Base-by-base conservation (phyloP, 2,797 vertebrate genomes). In the Aeoliscus strigatus region DNA sequence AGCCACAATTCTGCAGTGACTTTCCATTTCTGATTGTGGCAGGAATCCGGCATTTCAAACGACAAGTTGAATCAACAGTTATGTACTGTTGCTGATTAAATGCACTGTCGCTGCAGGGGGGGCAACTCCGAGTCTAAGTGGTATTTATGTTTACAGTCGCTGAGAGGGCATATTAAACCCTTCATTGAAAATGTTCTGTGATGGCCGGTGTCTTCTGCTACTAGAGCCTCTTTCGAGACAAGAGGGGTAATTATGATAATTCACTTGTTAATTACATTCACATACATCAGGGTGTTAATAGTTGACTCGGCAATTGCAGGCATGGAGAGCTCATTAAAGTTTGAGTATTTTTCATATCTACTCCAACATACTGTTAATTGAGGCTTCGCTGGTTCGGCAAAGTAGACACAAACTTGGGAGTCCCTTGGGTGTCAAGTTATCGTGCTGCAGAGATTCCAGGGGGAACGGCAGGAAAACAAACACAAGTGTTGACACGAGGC, bases 221-320 rank as follows among this genome's bases (percentile, higher is more conserved):
- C 16, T 44, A 9, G 34, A 60, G 62, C 61, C 68, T 76, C 80
- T 77, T 80, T 68, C 63, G 66, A 79, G 73, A 84, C 74, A 74
- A 76, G 63, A 60, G 81, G 73, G 66, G 70, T 75, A 84, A 86
- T 89, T 84, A 86, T 83, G 79, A 87, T 84, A 81, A 85, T 85
- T 83, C 63, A 71, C 58, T 69, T 80, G 77, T 87, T 90, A 87
- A 90, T 90, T 83, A 84, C 77, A 84, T 86, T 85, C 82, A 80
- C 81, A 85, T 86, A 83, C 69, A 72, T 82, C 69, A 53, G 59
- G 66, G 78, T 32, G 28, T 48, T 58, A 81, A 72, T 54, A 74
- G 62, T 52, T 40, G 54, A 74, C 68, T 52, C 67, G 60, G 63
- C 60, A 68, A 73, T 77, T 75, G 71, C 66, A 74, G 56, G 73